Evolutionary conservation across 2,113 vertebrate species (phyloP), one percentile per base, ranked within the genome.

Genomic region (Cyrtonyx montezumae): DNA sequence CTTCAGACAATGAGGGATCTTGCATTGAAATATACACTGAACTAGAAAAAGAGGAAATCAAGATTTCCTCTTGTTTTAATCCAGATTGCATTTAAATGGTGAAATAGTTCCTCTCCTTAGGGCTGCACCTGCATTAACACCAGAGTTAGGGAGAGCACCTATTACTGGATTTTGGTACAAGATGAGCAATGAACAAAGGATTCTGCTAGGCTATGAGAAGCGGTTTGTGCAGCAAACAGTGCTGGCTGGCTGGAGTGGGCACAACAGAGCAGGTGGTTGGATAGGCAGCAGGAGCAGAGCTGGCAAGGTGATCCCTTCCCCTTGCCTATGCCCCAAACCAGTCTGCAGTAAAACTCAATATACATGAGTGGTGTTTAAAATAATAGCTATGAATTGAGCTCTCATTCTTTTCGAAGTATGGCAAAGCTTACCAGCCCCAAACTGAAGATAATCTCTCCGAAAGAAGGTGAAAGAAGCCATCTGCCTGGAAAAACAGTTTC

Each of bases 51-150:
- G 69, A 37, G 34, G 74, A 88, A 81, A 49, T 11, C 18, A 19
- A 85, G 6, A 8, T 4, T 84, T 9, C 11, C 17, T 69, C 13
- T 77, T 77, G 19, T 22, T 74, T 22, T 70, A 62, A 84, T 40
- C 4, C 3, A 58, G n/a, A 40, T 59, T 32, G 79, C 46, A 23
- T 23, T 78, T 69, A 58, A 84, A 74, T 34, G 30, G 7, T 14
- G 21, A 67, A 73, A 46, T 1, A 30, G 2, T 59, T 48, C 1
- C 0, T 32, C 20, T 66, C 55, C 6, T 1, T 21, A 32, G 9
- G 17, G 2, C 5, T 66, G 17, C 87, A 48, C 16, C 8, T 18
- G 7, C 32, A 43, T 86, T 76, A 79, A 82, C 26, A 61, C 6
- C 32, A 53, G 28, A 58, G 18, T 19, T 17, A 22, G 36, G 51